Evolutionary conservation across 2,888 invertebrate species (phyloP), one percentile per base, ranked within the genome.

Genomic region (Leucophenga montana): DNA sequence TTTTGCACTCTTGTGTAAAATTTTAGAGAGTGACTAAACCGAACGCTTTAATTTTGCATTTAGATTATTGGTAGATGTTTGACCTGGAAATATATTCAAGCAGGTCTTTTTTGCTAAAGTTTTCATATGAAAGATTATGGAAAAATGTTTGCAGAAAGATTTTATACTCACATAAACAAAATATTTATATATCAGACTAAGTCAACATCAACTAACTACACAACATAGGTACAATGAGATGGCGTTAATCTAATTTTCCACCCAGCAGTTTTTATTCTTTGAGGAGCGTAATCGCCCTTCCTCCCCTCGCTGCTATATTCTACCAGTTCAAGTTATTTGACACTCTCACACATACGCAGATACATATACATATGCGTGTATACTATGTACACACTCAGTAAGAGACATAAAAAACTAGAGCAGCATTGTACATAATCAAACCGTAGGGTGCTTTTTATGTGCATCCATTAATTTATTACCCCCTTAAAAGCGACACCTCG

Each of bases 381-480:
- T 39, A 76, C 79, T 73, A 66, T 68, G 71, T 78, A 66, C 50
- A n/a, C 50, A 50, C 50, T 11, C 50, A 50, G 50, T 16, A 50
- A 57, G 57, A 27, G 22, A 27, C 22, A 54, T 20, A 54, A 20
- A 27, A 61, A 61, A 61, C 39, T 61, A 39, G 61, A 18, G 68
- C 77, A 74, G 71, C 74, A 72, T 71, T 74, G 73, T 78, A 82
- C 80, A 78, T 76, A 77, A 77, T 78, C 71, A 73, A 73, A 69
- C 75, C 66, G 75, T 75, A 75, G 75, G 75, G 76, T 75, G 75
- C 77, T 74, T 80, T 82, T 83, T 82, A 77, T 82, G 77, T 77
- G 79, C 77, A 73, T 73, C 78, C 82, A 82, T 82, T 82, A 82
- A 82, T 82, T 82, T 82, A 82, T 82, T 79, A 81, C 80, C 70